Evolutionary conservation across 2,888 invertebrate species (phyloP).

Genomic region (Serripes groenlandicus): DNA sequence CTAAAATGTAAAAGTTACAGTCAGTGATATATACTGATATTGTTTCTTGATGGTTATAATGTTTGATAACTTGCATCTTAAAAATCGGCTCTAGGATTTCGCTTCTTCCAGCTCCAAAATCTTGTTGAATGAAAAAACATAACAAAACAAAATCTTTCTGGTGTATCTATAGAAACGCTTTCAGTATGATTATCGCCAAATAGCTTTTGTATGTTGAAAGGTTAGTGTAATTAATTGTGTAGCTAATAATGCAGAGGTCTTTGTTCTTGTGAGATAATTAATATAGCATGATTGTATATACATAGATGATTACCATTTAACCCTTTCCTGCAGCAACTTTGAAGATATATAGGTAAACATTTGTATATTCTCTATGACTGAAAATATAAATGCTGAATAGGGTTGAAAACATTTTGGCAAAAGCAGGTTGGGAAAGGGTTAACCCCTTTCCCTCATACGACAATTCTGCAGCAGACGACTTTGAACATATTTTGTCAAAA

Average conservation of each 20-base stretch:
- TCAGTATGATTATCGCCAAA: neutral
- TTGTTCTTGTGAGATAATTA: neutral
- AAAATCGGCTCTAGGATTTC: too few species aligned
- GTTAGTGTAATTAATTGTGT: too few species aligned
- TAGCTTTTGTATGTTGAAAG: neutral
- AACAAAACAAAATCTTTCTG: neutral
- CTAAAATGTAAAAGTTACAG: too few species aligned
- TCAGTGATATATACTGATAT: too few species aligned
- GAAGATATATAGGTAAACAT: too few species aligned
- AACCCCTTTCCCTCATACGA: neutral
- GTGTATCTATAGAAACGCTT: neutral
- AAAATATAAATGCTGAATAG: too few species aligned
- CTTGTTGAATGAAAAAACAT: neutral
- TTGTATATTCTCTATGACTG: too few species aligned
- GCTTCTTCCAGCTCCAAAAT: neutral
- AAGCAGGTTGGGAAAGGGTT: neutral
- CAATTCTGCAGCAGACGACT: neutral
- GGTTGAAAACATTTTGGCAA: neutral
- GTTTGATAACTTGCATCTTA: too few species aligned
- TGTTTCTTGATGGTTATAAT: too few species aligned
- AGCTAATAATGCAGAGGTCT: too few species aligned
- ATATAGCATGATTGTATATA: slow-evolving; percentile 17
- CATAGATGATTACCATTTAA: neutral
- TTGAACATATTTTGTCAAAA: neutral
- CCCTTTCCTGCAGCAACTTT: neutral